phyloP scores from a whole-genome alignment of 2,797 vertebrate genomes.

The Tachyglossus aculeatus region DNA sequence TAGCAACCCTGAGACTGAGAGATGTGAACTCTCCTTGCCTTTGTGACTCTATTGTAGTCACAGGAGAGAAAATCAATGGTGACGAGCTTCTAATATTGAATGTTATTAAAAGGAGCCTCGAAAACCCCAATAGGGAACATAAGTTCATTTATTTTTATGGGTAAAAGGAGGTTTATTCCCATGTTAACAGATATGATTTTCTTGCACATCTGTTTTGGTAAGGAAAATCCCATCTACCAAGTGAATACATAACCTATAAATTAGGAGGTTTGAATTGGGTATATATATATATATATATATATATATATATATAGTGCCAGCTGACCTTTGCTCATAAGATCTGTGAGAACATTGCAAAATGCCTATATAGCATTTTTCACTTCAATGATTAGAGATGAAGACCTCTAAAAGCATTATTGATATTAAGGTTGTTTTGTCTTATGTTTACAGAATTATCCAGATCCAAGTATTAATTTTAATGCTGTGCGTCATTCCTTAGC shows the following conservation, averaged over 20 bases:
- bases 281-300: constrained; percentile 65
- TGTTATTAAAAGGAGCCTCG: constrained; percentile 67
- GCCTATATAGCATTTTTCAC: constrained; percentile 62
- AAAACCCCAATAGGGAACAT: constrained; percentile 63
- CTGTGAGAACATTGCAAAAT: constrained; percentile 66
- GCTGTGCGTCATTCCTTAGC: constrained; percentile 64
- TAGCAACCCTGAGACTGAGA: neutral
- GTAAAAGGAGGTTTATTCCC: constrained; percentile 63
- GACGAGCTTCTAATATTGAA: constrained; percentile 63
- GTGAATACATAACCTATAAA: constrained; percentile 71
- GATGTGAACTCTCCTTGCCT: neutral
- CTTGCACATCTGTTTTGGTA: constrained; percentile 73
- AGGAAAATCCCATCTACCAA: constrained; percentile 51
- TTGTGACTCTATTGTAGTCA: neutral
- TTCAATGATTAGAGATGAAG: constrained; percentile 68
- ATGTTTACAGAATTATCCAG: constrained; percentile 67
- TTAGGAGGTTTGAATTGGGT: constrained; percentile 67
- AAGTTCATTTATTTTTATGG: constrained; percentile 67
- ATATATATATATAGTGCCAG: constrained; percentile 65
- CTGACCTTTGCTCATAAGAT: constrained; percentile 55
- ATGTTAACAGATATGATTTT: constrained; percentile 67
- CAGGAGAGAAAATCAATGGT: constrained; percentile 18
- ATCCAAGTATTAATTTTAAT: constrained; percentile 58
- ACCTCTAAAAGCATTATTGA: constrained; percentile 65
- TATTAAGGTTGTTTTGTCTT: constrained; percentile 61